phyloP scores from a whole-genome alignment of 53 echinoderm and acorn worm species.

The Holothuria scabra region DNA sequence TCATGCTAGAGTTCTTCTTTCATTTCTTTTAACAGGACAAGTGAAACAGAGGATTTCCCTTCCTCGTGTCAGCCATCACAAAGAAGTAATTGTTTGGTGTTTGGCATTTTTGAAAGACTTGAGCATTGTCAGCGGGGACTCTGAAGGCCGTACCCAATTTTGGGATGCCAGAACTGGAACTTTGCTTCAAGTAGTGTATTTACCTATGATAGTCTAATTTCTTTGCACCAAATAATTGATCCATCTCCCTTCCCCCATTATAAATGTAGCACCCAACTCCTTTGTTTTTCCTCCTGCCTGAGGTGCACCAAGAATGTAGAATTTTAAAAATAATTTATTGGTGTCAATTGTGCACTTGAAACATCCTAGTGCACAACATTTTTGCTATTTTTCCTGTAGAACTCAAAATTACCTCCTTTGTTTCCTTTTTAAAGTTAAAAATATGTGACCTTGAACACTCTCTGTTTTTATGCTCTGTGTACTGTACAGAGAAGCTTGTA shows the following conservation, averaged over 20 bases:
- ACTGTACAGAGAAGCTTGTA: too few relatives aligned
- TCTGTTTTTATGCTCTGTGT: too few relatives aligned
- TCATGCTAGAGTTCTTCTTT: too few relatives aligned
- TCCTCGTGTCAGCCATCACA: constrained; percentile 55
- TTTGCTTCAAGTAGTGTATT: constrained; percentile 67
- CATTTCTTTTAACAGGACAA: constrained; percentile 60
- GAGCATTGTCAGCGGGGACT: constrained; percentile 89
- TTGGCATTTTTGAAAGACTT: constrained; percentile 74
- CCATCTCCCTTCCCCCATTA: background rate
- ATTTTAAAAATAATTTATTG: too few relatives aligned
- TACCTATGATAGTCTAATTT: background rate
- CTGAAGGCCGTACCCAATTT: constrained; percentile 82
- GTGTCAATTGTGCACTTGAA: too few relatives aligned
- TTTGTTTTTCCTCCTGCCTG: background rate
- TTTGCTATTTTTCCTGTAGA: too few relatives aligned
- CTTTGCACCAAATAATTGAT: too few relatives aligned
- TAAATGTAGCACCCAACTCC: background rate
- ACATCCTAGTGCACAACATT: too few relatives aligned
- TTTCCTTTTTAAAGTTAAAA: too few relatives aligned
- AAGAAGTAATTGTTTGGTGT: constrained; percentile 78
- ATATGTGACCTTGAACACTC: too few relatives aligned
- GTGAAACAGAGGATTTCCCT: constrained; percentile 83
- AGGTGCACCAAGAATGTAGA: too few relatives aligned
- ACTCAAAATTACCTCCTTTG: too few relatives aligned
- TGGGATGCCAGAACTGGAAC: constrained; percentile 89